These are phyloP conservation scores for Atrina japonica DNA, from an alignment of 2,888 invertebrate species.

Conservation along the genomic window DNA sequence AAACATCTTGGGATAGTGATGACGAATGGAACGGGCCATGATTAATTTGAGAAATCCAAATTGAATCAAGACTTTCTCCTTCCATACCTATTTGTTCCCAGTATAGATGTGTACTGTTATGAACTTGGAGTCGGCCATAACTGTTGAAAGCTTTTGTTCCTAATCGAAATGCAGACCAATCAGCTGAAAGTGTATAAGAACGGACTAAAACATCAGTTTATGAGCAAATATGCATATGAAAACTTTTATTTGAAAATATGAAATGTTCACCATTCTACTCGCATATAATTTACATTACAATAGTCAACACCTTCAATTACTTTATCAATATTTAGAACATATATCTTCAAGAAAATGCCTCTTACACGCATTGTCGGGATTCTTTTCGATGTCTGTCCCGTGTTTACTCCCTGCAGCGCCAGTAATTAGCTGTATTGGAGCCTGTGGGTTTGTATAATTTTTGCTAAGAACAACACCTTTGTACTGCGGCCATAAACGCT, in stretches of 20 bases:
- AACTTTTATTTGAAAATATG: too few relatives aligned
- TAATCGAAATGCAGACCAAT: slow-evolving; percentile 67
- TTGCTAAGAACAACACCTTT: slow-evolving; percentile 56
- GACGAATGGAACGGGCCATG: slow-evolving; percentile 64
- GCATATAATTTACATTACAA: too few relatives aligned
- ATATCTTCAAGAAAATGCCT: background rate
- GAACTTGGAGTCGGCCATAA: slow-evolving; percentile 61
- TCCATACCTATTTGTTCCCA: slow-evolving; percentile 64
- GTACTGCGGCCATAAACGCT: slow-evolving; percentile 70
- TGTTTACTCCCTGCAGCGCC: slow-evolving; percentile 64
- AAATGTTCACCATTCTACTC: too few relatives aligned
- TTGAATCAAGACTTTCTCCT: slow-evolving; percentile 58
- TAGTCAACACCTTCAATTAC: too few relatives aligned
- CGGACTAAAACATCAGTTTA: too few relatives aligned
- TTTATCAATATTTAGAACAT: too few relatives aligned
- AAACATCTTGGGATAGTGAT: slow-evolving; percentile 44
- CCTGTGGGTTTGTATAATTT: slow-evolving; percentile 64
- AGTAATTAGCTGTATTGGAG: slow-evolving; percentile 65
- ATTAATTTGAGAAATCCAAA: slow-evolving; percentile 61
- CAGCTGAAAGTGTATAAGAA: slow-evolving; percentile 43
- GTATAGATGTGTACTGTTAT: slow-evolving; percentile 60
- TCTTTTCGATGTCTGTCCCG: slow-evolving; percentile 51
- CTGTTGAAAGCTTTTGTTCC: slow-evolving; percentile 55
- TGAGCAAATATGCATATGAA: too few relatives aligned
- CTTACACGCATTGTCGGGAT: background rate